These are phyloP conservation scores for Nysson spinosus DNA, from an alignment of 2,888 invertebrate genomes.

Conservation along the genomic window DNA sequence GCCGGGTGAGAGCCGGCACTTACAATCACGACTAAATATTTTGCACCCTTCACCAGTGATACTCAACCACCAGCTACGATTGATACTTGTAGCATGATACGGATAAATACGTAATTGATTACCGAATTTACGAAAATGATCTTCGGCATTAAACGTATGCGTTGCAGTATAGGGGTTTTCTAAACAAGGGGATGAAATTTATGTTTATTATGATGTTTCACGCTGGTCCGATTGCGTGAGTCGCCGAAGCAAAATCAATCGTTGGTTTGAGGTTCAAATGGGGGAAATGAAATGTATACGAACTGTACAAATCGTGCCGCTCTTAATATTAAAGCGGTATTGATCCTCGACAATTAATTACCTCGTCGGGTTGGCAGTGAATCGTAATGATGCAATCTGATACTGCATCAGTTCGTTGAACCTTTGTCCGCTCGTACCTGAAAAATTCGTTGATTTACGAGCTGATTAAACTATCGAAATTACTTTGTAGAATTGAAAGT, in stretches of 20 bases:
- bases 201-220: too few relatives aligned
- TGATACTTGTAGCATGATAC: too few relatives aligned
- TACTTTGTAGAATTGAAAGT: constrained; percentile 63
- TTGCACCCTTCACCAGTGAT: constrained; percentile 65
- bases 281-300: constrained; percentile 15
- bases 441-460: constrained; percentile 60
- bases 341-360: constrained; percentile 59
- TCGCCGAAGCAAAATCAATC: constrained; percentile 23
- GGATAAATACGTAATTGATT: too few relatives aligned
- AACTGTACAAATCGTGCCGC: constrained; percentile 36
- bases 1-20: constrained; percentile 65
- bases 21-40: constrained; percentile 73
- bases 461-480: constrained; percentile 61
- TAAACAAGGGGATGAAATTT: too few relatives aligned
- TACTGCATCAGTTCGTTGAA: constrained; percentile 33
- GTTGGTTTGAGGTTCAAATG: neutral
- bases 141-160: too few relatives aligned
- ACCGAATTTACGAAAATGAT: too few relatives aligned
- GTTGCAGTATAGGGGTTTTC: too few relatives aligned
- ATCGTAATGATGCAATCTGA: constrained; percentile 58
- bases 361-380: constrained; percentile 41
- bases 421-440: constrained; percentile 52
- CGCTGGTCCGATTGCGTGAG: neutral
- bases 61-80: constrained; percentile 37
- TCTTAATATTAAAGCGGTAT: constrained; percentile 59